Evolutionary conservation across 2,888 invertebrate genomes (phyloP), one percentile per base, ranked within the genome.

Genomic region (Eustalomyia histrio): DNA sequence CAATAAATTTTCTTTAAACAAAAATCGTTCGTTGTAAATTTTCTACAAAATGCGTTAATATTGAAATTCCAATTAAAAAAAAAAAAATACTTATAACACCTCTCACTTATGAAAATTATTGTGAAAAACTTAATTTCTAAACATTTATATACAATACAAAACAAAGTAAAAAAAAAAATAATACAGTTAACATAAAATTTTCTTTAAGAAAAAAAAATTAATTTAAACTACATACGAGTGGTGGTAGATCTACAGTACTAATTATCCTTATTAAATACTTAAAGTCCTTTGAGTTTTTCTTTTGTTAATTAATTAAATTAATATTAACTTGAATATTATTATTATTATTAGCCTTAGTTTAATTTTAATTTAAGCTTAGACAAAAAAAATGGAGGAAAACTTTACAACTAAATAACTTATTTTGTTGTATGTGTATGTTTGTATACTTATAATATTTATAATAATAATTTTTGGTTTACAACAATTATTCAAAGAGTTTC

Each of bases 401-500:
- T 64, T 72, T 73, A 73, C 58, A 73, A 80, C 78, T 81, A 81
- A 74, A 78, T 81, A 81, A 81, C 81, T 81, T 67, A 81, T 72
- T 76, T 75, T 64, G 65, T 39, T 14, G 21, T 21, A 3, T 21
- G 21, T 61, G 53, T 74, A 35, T 72, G 14, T 43, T 12, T 21
- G 57, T 53, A 14, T 61, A 74, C 7, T 1, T 29, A 29, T 7
- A 63, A 78, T 69, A 55, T 65, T 78, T 78, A 71, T 78, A 74
- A 71, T 71, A 81, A 71, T 81, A 81, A 81, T 81, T 78, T 81
- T 81, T 81, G 81, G 78, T 80, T 80, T 83, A 61, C 75, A 79
- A 71, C 75, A 79, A 67, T 81, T 69, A 58, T 29, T 55, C 6
- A 85, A 85, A 35, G 83, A 14, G 76, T 81, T 88, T 85, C 29